Evolutionary conservation across 1,140 invertebrate genomes (phyloP).

Genomic region (Ctenoplectra terminalis): DNA sequence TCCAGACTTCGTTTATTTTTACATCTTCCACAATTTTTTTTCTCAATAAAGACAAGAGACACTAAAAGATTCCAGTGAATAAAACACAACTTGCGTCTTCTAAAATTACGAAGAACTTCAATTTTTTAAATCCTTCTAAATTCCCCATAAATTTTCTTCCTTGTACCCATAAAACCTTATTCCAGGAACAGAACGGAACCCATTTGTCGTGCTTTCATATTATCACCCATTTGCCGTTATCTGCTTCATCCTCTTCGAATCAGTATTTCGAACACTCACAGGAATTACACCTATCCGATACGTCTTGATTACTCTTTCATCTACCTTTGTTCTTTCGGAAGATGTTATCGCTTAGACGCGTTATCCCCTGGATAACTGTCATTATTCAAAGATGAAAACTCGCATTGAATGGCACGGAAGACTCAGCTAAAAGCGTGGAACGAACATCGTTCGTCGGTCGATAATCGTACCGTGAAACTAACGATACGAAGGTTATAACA

Average conservation of each 20-base stretch:
- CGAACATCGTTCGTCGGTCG: not conserved
- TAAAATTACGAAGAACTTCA: not conserved
- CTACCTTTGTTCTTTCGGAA: conserved; percentile 13
- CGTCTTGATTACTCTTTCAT: conserved; percentile 15
- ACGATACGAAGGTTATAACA: not conserved
- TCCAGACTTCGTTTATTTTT: too few species aligned
- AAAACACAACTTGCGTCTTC: not conserved
- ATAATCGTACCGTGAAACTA: not conserved
- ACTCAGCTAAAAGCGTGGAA: not conserved
- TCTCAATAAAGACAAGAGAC: too few species aligned
- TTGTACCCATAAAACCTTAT: not conserved
- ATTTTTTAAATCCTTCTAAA: not conserved
- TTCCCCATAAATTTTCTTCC: not conserved
- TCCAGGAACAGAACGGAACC: not conserved
- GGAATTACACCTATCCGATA: conserved; percentile 3
- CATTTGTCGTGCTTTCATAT: not conserved
- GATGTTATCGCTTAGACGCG: conserved; percentile 17
- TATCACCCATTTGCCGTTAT: not conserved
- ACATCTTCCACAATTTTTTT: too few species aligned
- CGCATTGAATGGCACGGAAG: not conserved
- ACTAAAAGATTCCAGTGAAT: not conserved
- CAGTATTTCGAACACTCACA: not conserved
- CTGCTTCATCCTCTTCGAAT: not conserved
- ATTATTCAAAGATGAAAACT: conserved; percentile 41
- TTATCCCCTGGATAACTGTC: conserved; percentile 33